phyloP scores from a whole-genome alignment of 2,797 vertebrate species.

The Echiichthys vipera region DNA sequence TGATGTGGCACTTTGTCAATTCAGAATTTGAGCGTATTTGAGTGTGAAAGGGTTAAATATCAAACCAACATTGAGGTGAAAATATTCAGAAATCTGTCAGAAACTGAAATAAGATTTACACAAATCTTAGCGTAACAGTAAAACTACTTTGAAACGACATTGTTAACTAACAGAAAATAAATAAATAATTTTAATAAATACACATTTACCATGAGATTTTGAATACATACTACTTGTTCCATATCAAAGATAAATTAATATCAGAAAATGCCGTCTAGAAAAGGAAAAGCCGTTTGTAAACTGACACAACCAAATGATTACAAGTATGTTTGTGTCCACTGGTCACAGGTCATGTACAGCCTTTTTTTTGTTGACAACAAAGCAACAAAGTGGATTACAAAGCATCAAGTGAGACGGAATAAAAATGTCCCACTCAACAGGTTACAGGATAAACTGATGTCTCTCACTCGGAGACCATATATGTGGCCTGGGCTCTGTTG shows the following conservation, averaged over 20 bases:
- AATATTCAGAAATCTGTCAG: background rate
- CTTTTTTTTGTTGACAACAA: slow-evolving; percentile 1
- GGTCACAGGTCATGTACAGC: background rate
- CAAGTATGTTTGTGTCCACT: background rate
- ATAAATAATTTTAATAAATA: no score
- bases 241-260: background rate
- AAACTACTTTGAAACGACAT: background rate
- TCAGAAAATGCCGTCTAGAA: background rate
- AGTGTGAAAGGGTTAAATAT: background rate
- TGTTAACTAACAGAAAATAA: no score
- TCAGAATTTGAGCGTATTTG: background rate
- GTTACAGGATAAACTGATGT: slow-evolving; percentile 3
- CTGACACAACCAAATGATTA: background rate
- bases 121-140: background rate
- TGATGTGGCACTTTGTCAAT: background rate
- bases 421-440: background rate
- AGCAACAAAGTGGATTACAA: background rate
- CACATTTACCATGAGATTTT: background rate
- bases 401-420: background rate
- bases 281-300: background rate
- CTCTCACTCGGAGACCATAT: background rate
- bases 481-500: background rate
- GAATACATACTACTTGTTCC: background rate
- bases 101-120: background rate
- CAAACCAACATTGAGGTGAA: background rate